Evolutionary conservation across 2,113 vertebrate genomes (phyloP).

Genomic region (Benthochromis sp.): DNA sequence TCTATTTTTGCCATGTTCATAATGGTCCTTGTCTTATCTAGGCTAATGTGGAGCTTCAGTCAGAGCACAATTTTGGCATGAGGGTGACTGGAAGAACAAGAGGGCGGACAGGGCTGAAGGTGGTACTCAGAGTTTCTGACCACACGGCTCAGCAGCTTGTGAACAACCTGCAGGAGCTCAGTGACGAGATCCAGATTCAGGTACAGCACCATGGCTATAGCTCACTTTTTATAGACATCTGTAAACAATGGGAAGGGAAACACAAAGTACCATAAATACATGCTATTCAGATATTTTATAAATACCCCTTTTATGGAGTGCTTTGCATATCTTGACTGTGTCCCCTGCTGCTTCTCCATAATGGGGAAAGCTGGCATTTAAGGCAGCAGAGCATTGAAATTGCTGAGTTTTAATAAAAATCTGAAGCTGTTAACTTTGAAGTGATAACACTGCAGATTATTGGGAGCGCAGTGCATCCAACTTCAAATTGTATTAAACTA

Average conservation of each 20-base stretch:
- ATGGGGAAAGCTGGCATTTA: background rate
- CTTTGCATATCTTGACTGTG: background rate
- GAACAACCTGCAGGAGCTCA: constrained; percentile 73
- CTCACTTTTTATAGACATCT: background rate
- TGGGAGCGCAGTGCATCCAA: constrained; percentile 10
- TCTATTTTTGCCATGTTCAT: constrained; percentile 18
- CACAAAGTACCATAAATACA: background rate
- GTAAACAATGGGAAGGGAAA: background rate
- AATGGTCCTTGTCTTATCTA: constrained; percentile 47
- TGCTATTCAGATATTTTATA: background rate
- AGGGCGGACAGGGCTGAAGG: constrained; percentile 84
- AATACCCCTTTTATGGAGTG: background rate
- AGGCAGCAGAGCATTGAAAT: background rate
- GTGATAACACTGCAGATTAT: constrained; percentile 44
- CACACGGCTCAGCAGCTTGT: constrained; percentile 74
- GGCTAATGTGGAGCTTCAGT: constrained; percentile 78
- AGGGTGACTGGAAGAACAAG: constrained; percentile 76
- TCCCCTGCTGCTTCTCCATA: background rate
- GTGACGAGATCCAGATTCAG: constrained; percentile 92
- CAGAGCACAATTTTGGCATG: constrained; percentile 88
- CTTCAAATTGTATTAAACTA: constrained; percentile 39
- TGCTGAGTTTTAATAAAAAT: constrained; percentile 8
- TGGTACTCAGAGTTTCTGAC: constrained; percentile 75
- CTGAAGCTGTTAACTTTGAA: constrained; percentile 12
- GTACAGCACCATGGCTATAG: constrained; percentile 46